Evolutionary conservation across 2,113 vertebrate species (phyloP).

Genomic region (Brachyhypopomus occidentalis): DNA sequence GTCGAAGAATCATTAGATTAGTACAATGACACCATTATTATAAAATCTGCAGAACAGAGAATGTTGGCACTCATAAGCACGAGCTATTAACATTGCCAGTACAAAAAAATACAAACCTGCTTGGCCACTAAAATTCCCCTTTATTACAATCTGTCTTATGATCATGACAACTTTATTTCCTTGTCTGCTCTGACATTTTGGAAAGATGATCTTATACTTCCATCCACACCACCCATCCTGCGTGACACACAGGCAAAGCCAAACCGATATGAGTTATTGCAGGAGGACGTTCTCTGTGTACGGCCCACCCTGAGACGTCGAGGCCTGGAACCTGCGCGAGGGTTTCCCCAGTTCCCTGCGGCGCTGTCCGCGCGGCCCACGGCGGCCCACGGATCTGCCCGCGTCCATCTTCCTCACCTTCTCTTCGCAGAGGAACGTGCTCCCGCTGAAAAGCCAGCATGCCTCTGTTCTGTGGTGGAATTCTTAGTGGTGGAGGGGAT

Average conservation of each 20-base stretch:
- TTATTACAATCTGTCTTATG: constrained; percentile 14
- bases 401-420: constrained; percentile 53
- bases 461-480: constrained; percentile 70
- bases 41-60: background rate
- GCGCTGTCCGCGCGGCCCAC: constrained; percentile 73
- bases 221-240: constrained; percentile 5
- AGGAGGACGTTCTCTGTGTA: constrained; percentile 60
- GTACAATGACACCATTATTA: background rate
- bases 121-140: constrained; percentile 1
- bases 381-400: constrained; percentile 72
- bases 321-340: constrained; percentile 67
- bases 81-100: background rate
- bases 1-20: too few species aligned
- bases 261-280: constrained; percentile 67
- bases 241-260: constrained; percentile 27
- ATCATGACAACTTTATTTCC: background rate
- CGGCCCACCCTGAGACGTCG: constrained; percentile 58
- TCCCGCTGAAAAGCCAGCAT: constrained; percentile 61
- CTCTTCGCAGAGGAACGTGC: constrained; percentile 62
- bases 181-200: constrained; percentile 8
- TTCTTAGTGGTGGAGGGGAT: constrained; percentile 61
- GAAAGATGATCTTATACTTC: constrained; percentile 13
- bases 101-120: background rate
- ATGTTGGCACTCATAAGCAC: background rate
- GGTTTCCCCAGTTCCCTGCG: constrained; percentile 70